These are phyloP conservation scores for Paedocypris sp. DNA, from an alignment of 2,113 vertebrate genomes.

Conservation along the genomic window DNA sequence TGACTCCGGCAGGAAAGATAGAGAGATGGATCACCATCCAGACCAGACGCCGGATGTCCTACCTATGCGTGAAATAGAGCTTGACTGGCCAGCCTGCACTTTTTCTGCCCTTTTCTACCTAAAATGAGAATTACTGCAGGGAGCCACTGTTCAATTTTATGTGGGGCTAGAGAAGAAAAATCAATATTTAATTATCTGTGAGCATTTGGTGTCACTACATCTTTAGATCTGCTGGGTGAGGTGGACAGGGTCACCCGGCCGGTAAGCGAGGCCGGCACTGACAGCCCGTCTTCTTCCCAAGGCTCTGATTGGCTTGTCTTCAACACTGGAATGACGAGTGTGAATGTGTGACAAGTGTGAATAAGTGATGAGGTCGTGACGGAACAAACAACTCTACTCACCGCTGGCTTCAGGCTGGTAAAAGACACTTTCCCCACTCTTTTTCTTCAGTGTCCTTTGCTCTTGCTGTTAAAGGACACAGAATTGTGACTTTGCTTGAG, in stretches of 20 bases:
- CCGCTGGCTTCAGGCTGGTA: not conserved
- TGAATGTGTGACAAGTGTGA: not conserved
- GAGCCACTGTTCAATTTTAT: conserved; percentile 99
- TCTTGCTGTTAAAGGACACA: conserved; percentile 32
- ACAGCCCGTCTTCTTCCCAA: conserved; percentile 32
- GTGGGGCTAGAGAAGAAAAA: conserved; percentile 99
- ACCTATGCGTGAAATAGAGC: conserved; percentile 35
- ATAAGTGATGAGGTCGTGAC: not conserved
- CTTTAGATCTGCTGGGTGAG: conserved; percentile 82
- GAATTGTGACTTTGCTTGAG: conserved; percentile 29
- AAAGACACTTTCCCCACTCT: not conserved
- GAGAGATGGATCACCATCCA: conserved; percentile 10
- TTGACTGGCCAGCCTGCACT: conserved; percentile 30
- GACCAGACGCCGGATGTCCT: conserved; percentile 25
- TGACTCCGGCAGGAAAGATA: conserved; percentile 6
- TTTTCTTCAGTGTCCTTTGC: conserved; percentile 23
- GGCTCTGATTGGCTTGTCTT: conserved; percentile 34
- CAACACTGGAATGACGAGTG: conserved; percentile 34
- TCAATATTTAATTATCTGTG: conserved; percentile 99
- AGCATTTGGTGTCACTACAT: conserved; percentile 99
- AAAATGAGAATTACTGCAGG: conserved; percentile 87
- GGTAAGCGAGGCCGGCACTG: conserved; percentile 39
- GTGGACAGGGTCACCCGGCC: conserved; percentile 37
- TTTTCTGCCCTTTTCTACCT: conserved; percentile 35
- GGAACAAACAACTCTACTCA: not conserved